Conservation (phyloP, 2,797 vertebrate species). For the Characodon lateralis region DNA sequence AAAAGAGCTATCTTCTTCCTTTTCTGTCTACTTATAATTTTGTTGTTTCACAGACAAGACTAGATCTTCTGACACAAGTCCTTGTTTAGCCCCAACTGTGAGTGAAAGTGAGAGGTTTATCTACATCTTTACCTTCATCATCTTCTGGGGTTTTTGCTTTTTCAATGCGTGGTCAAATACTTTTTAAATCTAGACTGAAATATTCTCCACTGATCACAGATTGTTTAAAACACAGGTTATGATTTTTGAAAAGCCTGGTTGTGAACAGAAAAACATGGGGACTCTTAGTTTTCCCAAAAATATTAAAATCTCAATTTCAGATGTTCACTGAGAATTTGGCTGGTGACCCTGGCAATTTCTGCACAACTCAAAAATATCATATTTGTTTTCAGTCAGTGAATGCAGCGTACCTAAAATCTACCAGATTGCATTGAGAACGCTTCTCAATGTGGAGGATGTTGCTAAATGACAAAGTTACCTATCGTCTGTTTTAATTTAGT, state of each 20-base stretch:
- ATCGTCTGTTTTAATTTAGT: background rate
- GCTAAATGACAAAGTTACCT: background rate
- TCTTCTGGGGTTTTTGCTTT: background rate
- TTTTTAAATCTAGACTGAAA: background rate
- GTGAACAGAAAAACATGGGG: background rate
- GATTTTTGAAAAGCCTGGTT: background rate
- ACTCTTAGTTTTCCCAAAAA: background rate
- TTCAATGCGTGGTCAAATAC: background rate
- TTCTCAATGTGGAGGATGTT: background rate
- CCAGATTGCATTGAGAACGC: background rate
- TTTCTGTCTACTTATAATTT: background rate
- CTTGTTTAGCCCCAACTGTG: background rate
- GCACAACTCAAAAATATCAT: background rate
- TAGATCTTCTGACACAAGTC: background rate
- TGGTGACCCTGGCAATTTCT: too few relatives aligned
- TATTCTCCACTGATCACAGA: background rate
- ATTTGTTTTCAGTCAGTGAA: background rate
- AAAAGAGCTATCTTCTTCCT: conserved; percentile 12
- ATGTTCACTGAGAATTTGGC: background rate
- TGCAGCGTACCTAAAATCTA: background rate
- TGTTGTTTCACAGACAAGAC: background rate
- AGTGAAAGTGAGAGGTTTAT: background rate
- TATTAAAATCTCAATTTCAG: background rate
- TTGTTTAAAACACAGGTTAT: too few relatives aligned
- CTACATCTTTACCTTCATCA: background rate